Percentiles rank a stretch among this genome's conserved stretches.
These are phyloP conservation scores for Hestina assimilis DNA, from an alignment of 1,140 invertebrate species.

Conservation along the genomic window DNA sequence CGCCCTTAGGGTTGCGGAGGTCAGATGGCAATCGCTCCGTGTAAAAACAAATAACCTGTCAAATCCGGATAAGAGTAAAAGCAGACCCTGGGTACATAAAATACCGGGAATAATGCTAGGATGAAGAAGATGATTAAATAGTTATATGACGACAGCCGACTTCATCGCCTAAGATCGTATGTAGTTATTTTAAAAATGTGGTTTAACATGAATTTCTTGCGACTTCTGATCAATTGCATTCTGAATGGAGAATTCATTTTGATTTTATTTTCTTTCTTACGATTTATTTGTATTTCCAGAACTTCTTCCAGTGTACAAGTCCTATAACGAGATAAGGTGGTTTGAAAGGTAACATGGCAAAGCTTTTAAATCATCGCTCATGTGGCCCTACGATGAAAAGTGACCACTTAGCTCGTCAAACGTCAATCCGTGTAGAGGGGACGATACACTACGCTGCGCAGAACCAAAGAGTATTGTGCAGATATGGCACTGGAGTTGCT, in stretches of 20 bases:
- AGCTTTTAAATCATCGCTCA: constrained; percentile 70
- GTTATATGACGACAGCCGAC: too few relatives aligned
- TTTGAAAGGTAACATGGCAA: constrained; percentile 56
- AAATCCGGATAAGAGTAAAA: too few relatives aligned
- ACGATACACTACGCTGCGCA: constrained; percentile 40
- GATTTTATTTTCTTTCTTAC: constrained; percentile 19
- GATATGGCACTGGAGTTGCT: background rate
- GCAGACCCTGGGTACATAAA: too few relatives aligned
- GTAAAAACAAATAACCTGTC: too few relatives aligned
- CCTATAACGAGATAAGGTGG: constrained; percentile 35
- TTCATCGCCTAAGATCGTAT: too few relatives aligned
- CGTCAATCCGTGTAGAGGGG: constrained; percentile 51
- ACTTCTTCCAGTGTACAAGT: constrained; percentile 17
- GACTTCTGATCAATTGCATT: background rate
- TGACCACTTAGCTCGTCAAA: constrained; percentile 70
- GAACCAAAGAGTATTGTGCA: constrained; percentile 34
- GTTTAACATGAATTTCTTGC: constrained; percentile 10
- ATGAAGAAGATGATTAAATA: too few relatives aligned
- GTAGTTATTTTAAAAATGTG: constrained; percentile 28
- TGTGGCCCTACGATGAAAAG: constrained; percentile 64
- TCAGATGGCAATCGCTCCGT: too few relatives aligned
- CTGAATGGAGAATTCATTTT: background rate
- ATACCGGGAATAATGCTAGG: too few relatives aligned
- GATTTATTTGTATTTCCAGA: background rate
- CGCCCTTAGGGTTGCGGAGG: too few relatives aligned